Conservation (phyloP, 2,888 invertebrate species). For the Limnephilus auricula region DNA sequence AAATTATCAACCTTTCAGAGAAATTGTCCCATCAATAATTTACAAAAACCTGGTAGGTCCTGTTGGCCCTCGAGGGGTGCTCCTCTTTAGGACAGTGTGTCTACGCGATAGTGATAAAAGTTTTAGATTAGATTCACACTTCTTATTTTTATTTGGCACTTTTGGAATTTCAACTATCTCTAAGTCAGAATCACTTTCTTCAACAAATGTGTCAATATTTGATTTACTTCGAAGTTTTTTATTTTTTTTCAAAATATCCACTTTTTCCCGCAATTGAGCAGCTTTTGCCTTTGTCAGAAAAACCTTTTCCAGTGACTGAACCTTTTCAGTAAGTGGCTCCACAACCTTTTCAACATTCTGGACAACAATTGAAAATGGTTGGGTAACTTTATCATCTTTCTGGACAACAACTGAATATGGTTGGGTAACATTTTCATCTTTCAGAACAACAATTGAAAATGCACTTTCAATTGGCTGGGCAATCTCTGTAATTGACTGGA, state of each 20-base stretch:
- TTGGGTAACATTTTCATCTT: too few relatives aligned
- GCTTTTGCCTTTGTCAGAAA: not conserved
- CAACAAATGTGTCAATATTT: not conserved
- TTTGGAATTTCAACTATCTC: not conserved
- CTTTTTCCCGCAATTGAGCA: not conserved
- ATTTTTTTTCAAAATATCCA: not conserved
- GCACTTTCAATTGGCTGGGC: too few relatives aligned
- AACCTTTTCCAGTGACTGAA: too few relatives aligned
- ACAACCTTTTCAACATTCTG: too few relatives aligned
- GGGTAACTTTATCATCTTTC: too few relatives aligned
- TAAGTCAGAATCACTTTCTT: constrained; percentile 23
- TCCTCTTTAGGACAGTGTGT: constrained; percentile 29
- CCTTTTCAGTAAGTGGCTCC: too few relatives aligned
- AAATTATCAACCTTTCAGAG: not conserved
- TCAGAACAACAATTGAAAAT: too few relatives aligned
- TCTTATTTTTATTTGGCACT: constrained; percentile 5
- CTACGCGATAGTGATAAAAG: constrained; percentile 12
- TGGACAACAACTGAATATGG: too few relatives aligned
- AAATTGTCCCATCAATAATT: not conserved
- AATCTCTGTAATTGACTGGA: not conserved
- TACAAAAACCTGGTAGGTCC: not conserved
- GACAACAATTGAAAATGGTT: too few relatives aligned
- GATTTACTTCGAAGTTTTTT: not conserved
- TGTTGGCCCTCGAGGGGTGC: not conserved
- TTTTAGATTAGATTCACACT: constrained; percentile 25